These are phyloP conservation scores for Chelonia mydas DNA, from an alignment of 2,797 vertebrate species.

Conservation along the genomic window DNA sequence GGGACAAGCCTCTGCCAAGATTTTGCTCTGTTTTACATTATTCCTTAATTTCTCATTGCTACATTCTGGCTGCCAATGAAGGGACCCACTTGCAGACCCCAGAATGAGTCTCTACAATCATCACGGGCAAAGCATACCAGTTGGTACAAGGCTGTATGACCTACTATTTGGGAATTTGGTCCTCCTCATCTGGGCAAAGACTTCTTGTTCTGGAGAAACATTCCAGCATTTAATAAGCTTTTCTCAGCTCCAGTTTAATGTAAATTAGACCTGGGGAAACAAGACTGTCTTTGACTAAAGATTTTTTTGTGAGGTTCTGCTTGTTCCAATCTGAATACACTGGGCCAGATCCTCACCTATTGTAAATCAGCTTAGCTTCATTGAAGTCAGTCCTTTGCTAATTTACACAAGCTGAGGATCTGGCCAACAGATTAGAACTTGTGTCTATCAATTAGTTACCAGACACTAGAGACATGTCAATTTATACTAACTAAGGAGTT, in stretches of 20 bases:
- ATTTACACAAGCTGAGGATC: background rate
- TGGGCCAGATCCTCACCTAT: background rate
- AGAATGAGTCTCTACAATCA: background rate
- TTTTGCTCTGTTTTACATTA: background rate
- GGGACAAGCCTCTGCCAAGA: background rate
- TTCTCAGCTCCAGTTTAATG: background rate
- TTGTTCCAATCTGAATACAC: background rate
- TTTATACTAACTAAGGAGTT: background rate
- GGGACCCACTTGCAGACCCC: background rate
- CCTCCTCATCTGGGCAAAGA: background rate
- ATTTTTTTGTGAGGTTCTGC: background rate
- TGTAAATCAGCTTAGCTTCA: background rate
- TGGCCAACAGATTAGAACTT: background rate
- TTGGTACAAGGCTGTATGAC: fast-evolving
- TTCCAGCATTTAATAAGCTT: background rate
- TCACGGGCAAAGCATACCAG: fast-evolving
- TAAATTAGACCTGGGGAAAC: background rate
- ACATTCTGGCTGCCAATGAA: background rate
- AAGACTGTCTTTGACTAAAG: background rate
- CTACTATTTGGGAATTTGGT: background rate
- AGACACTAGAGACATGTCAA: background rate
- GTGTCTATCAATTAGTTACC: background rate
- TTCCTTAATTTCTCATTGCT: background rate
- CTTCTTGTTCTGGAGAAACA: background rate
- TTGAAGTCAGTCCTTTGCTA: background rate